A percentile compares a stretch with the other conserved stretches of the same genome.
phyloP scores from a whole-genome alignment of 2,888 invertebrate species.

The Chromoteleia sp. region DNA sequence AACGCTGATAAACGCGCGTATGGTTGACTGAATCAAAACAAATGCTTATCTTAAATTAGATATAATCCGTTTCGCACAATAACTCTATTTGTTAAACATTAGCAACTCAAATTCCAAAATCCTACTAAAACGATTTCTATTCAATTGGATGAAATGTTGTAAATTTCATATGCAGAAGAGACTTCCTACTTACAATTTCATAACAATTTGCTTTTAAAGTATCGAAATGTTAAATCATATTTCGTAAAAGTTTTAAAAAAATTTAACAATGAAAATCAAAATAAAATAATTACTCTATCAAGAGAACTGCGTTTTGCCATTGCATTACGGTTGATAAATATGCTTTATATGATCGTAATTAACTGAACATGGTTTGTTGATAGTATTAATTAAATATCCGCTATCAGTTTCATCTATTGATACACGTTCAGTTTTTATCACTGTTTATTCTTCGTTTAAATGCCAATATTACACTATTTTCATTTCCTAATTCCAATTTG shows the following conservation, averaged over 20 bases:
- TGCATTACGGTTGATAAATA: neutral
- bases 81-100: conserved; percentile 24
- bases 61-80: conserved; percentile 31
- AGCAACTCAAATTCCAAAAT: conserved; percentile 13
- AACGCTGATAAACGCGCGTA: conserved; percentile 34
- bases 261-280: too few species aligned
- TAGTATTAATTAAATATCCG: neutral
- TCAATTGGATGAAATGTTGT: too few species aligned
- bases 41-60: conserved; percentile 47
- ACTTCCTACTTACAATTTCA: too few species aligned
- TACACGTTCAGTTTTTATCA: neutral
- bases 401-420: neutral
- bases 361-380: neutral
- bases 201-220: too few species aligned
- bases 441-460: neutral
- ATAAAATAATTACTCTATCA: too few species aligned
- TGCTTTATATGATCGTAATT: neutral
- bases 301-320: too few species aligned
- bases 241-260: too few species aligned
- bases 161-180: too few species aligned
- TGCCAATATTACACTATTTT: neutral
- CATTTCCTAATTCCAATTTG: neutral
- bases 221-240: too few species aligned
- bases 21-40: conserved; percentile 38
- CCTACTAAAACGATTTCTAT: neutral